Evolutionary conservation across 2,113 vertebrate species (phyloP).

Genomic region (Charina bottae): DNA sequence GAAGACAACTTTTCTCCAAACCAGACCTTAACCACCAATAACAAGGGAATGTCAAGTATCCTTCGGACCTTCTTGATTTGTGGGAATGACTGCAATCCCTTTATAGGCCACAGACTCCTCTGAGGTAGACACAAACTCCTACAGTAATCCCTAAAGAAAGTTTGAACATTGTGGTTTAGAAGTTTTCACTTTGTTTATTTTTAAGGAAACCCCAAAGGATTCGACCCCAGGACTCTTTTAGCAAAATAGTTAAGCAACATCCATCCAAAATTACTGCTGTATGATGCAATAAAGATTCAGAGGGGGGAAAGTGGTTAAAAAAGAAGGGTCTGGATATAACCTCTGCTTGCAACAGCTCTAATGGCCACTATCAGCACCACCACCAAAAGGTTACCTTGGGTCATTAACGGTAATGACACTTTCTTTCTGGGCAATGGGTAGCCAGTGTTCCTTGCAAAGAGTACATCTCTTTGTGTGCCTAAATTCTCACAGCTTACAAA

Average conservation of each 20-base stretch:
- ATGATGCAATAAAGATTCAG: slow-evolving; percentile 45
- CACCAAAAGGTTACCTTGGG: slow-evolving; percentile 79
- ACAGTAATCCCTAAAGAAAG: neutral
- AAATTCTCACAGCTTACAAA: slow-evolving; percentile 84
- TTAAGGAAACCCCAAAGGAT: neutral
- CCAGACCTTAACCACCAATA: neutral
- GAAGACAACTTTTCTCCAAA: neutral
- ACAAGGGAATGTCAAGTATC: neutral
- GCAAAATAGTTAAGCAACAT: slow-evolving; percentile 14
- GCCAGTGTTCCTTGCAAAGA: slow-evolving; percentile 80
- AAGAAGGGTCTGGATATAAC: slow-evolving; percentile 63
- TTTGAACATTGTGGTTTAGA: neutral
- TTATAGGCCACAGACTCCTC: neutral
- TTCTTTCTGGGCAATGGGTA: slow-evolving; percentile 74
- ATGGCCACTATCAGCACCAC: slow-evolving; percentile 62
- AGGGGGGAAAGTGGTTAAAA: slow-evolving; percentile 17
- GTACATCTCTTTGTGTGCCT: slow-evolving; percentile 79
- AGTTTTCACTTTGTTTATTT: neutral
- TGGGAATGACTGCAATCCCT: neutral
- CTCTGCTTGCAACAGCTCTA: slow-evolving; percentile 71
- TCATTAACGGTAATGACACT: slow-evolving; percentile 84
- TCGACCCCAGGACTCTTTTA: neutral
- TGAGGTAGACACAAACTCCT: neutral
- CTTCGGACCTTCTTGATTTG: neutral
- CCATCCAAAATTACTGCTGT: slow-evolving; percentile 37